Evolutionary conservation across 2,888 invertebrate genomes (phyloP), one percentile per base, ranked within the genome.

Genomic region (Dryomyza anilis): DNA sequence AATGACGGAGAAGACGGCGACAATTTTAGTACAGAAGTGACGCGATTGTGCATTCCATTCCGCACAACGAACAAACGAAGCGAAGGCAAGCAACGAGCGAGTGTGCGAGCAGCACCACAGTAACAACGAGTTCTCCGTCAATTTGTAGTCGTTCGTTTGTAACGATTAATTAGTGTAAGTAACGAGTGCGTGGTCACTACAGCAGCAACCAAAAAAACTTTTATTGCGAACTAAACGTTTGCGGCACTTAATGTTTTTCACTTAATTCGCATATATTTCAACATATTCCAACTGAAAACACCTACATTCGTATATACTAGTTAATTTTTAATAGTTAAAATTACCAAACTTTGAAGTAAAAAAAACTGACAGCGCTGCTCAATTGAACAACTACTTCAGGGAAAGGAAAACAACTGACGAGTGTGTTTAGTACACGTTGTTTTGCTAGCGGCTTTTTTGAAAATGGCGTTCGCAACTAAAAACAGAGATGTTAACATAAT

Each of bases 21-120:
- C 48, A 70, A 72, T 79, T 82, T 81, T 81, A 81, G 81, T 82
- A 82, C 80, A 80, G 76, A 79, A 80, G 80, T 82, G 82, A 82
- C 82, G 82, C 82, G 79, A 75, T 75, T 30, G 36, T 70, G 68
- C 71, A 70, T 67, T n/a, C n/a, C n/a, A n/a, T n/a, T 70, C 69
- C 64, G 67, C 59, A 66, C n/a, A n/a, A n/a, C n/a, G n/a, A n/a
- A n/a, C n/a, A n/a, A n/a, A n/a, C n/a, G n/a, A 65, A 63, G 36
- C 25, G 33, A 46, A 55, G 16, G 57, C 14, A 12, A 19, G 14
- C 46, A 33, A 59, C 2, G 25, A 58, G n/a, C 48, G 53, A 48
- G 56, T 57, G 30, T n/a, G 3, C 16, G 19, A 55, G 10, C 36
- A 33, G 3, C 7, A 21, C 39, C 4, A 39, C 19, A 56, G 36